phyloP scores from a whole-genome alignment of 2,113 vertebrate species.

The Chaetops frenatus region DNA sequence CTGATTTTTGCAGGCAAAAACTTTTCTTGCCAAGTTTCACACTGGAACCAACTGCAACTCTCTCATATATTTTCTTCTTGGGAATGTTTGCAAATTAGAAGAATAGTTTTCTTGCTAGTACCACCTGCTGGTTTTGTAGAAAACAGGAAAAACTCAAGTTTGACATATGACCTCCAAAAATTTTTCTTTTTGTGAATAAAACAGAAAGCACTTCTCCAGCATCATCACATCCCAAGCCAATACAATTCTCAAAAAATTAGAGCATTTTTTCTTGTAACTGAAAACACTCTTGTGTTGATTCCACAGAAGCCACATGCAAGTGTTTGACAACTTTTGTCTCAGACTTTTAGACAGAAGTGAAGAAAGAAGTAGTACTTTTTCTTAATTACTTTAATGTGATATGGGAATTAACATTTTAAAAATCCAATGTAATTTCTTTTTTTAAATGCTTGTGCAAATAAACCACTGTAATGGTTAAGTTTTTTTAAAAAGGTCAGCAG shows the following conservation, averaged over 20 bases:
- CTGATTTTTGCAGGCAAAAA: background rate
- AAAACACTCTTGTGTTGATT: background rate
- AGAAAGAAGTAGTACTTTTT: background rate
- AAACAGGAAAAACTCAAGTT: background rate
- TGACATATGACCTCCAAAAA: background rate
- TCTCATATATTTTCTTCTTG: background rate
- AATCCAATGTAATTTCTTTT: background rate
- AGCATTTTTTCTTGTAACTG: conserved; percentile 2
- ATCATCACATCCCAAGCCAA: background rate
- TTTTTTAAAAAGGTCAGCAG: background rate
- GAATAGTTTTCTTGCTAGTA: background rate
- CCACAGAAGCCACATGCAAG: conserved; percentile 2
- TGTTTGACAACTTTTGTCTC: background rate
- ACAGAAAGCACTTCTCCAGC: background rate
- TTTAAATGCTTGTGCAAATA: background rate
- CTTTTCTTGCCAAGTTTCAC: conserved; percentile 24
- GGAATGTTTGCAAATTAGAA: conserved; percentile 7
- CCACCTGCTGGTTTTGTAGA: conserved; percentile 16
- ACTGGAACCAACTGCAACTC: background rate
- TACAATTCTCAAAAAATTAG: background rate
- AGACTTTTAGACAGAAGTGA: background rate
- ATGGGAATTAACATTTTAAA: background rate
- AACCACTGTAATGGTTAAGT: background rate
- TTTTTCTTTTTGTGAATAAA: background rate
- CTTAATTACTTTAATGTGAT: background rate